Conservation (phyloP, 2,113 vertebrate genomes). For the Tor tambroides region DNA sequence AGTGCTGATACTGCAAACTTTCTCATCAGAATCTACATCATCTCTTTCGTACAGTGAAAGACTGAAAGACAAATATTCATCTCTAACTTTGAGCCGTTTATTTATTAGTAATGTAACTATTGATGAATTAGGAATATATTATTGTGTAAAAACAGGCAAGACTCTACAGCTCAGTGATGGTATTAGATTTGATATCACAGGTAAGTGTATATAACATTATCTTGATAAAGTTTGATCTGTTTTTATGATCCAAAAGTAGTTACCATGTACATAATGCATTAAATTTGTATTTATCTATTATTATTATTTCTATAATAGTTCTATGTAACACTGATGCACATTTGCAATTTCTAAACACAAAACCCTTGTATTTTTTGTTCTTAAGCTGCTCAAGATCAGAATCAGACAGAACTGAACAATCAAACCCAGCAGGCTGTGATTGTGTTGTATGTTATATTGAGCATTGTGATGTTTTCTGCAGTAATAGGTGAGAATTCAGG, state of each 20-base stretch:
- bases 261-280: background rate
- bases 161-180: no score
- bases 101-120: no score
- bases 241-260: background rate
- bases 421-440: background rate
- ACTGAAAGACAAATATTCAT: no score
- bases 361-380: background rate
- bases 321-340: background rate
- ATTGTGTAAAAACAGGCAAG: no score
- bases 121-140: no score
- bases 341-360: background rate
- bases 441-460: background rate
- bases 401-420: background rate
- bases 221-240: background rate
- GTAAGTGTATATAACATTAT: no score
- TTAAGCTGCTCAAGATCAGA: background rate
- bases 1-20: no score
- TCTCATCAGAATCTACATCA: no score
- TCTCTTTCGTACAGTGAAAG: no score
- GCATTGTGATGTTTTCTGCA: background rate
- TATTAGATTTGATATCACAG: no score
- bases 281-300: background rate
- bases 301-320: background rate
- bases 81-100: no score
- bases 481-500: slow-evolving; percentile 14